A percentile compares a stretch with the other conserved stretches of the same genome.
phyloP scores from a whole-genome alignment of 1,140 invertebrate genomes.

The Papilio dardanus region DNA sequence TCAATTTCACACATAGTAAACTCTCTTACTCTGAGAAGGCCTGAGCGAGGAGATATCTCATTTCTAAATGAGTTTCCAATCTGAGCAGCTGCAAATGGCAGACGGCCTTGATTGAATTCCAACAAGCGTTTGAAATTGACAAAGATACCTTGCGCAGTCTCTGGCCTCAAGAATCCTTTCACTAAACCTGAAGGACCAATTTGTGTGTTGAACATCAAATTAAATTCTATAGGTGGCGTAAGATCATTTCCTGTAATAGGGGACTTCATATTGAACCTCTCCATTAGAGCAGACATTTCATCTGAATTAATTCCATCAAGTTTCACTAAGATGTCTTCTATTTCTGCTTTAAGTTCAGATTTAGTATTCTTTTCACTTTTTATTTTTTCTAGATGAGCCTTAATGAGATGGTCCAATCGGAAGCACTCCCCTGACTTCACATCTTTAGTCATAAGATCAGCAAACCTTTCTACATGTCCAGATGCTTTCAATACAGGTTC shows the following conservation, averaged over 20 bases:
- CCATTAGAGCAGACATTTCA: slow-evolving; percentile 93
- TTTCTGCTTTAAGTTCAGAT: slow-evolving; percentile 88
- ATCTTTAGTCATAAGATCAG: slow-evolving; percentile 99
- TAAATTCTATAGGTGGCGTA: slow-evolving; percentile 98
- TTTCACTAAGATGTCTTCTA: slow-evolving; percentile 91
- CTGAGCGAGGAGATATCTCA: slow-evolving; percentile 99
- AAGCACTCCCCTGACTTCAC: slow-evolving; percentile 98
- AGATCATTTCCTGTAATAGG: slow-evolving; percentile 97
- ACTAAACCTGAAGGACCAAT: slow-evolving; percentile 97
- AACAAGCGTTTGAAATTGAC: slow-evolving; percentile 98
- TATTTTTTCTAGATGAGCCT: slow-evolving; percentile 96
- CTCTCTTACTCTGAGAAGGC: slow-evolving; percentile 97
- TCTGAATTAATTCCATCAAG: slow-evolving; percentile 87
- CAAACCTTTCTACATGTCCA: slow-evolving; percentile 99
- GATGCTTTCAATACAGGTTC: slow-evolving; percentile 98
- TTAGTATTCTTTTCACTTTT: slow-evolving; percentile 92
- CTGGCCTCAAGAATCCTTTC: slow-evolving; percentile 97
- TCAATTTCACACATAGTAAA: slow-evolving; percentile 99
- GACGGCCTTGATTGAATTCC: slow-evolving; percentile 97
- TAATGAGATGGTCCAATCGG: slow-evolving; percentile 98
- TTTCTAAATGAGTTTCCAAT: slow-evolving; percentile 99
- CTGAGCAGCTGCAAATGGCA: slow-evolving; percentile 99
- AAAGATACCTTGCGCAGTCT: slow-evolving; percentile 99
- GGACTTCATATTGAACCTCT: slow-evolving; percentile 96
- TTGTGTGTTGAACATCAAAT: slow-evolving; percentile 98